Evolutionary conservation across 2,113 vertebrate genomes (phyloP).

Genomic region (Grantiella picta): DNA sequence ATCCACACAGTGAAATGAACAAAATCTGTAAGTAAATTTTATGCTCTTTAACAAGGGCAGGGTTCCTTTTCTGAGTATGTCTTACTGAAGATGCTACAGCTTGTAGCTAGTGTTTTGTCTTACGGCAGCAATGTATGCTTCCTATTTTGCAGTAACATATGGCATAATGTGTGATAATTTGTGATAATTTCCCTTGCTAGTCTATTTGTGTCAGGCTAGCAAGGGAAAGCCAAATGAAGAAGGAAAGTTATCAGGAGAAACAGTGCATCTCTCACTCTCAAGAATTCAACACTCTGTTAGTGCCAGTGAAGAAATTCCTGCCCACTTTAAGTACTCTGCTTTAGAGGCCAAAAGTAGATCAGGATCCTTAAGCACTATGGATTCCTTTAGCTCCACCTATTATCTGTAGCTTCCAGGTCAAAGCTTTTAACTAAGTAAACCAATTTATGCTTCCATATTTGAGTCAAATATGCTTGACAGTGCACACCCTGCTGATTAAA

Average conservation of each 20-base stretch:
- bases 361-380: background rate
- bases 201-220: background rate
- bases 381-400: background rate
- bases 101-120: background rate
- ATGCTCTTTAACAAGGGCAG: background rate
- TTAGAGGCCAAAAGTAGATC: background rate
- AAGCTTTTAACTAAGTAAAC: constrained; percentile 30
- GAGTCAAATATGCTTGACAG: background rate
- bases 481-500: background rate
- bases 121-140: background rate
- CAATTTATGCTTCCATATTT: background rate
- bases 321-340: background rate
- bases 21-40: background rate
- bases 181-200: background rate
- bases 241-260: background rate
- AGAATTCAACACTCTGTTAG: background rate
- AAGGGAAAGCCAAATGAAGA: background rate
- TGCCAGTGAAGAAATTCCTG: background rate
- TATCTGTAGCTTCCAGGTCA: background rate
- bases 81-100: background rate
- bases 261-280: background rate
- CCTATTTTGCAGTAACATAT: background rate
- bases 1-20: background rate
- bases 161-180: background rate
- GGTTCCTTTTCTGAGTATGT: background rate